Percentiles rank a stretch among this genome's conserved stretches.
Evolutionary conservation across 2,797 vertebrate species (phyloP).

Genomic region (Acipenser oxyrinchus): DNA sequence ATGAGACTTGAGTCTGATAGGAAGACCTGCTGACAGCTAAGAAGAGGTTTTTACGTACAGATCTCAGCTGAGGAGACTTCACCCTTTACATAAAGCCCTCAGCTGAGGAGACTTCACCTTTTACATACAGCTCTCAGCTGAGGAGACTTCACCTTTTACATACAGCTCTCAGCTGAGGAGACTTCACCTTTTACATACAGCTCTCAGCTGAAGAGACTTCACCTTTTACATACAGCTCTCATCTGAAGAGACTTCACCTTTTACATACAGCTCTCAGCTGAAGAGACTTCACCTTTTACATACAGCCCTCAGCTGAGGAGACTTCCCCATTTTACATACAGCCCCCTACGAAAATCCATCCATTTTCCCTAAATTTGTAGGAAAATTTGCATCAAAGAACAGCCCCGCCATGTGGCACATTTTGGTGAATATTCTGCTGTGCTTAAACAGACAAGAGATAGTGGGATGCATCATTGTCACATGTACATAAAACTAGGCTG

Average conservation of each 20-base stretch:
- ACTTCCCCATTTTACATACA: not conserved
- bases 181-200: no score
- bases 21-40: conserved; percentile 6
- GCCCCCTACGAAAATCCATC: no score
- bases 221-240: not conserved
- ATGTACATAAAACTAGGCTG: no score
- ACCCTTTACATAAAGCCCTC: not conserved
- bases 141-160: not conserved
- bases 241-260: not conserved
- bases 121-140: not conserved
- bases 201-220: not conserved
- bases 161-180: no score
- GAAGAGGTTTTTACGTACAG: conserved; percentile 8
- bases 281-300: not conserved
- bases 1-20: not conserved
- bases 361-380: no score
- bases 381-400: no score
- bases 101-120: not conserved
- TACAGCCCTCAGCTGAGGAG: not conserved
- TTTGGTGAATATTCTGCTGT: no score
- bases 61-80: not conserved
- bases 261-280: conserved; percentile 4
- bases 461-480: no score
- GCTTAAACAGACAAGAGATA: no score
- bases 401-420: no score